Conservation (phyloP, 2,113 vertebrate species). For the Neoarius graeffei region DNA sequence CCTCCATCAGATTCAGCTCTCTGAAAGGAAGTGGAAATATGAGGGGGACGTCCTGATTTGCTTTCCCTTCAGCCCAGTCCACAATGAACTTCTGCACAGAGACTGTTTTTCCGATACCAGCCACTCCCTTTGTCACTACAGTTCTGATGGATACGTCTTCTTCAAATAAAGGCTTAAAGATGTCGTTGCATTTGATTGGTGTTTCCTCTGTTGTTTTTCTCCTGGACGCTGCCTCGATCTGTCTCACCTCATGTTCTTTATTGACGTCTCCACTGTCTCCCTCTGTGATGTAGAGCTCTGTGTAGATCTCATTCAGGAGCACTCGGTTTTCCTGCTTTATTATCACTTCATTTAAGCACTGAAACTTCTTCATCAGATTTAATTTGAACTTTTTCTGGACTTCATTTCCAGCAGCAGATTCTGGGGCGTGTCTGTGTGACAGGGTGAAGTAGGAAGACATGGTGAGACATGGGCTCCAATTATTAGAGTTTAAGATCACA, state of each 20-base stretch:
- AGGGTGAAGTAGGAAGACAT: background rate
- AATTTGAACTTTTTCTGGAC: background rate
- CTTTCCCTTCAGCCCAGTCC: background rate
- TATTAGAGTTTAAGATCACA: background rate
- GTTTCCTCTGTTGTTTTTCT: background rate
- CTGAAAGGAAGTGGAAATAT: too few species aligned
- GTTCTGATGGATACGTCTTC: background rate
- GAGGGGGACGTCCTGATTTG: background rate
- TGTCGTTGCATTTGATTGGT: background rate
- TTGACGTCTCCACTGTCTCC: slow-evolving; percentile 37
- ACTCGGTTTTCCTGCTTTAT: background rate
- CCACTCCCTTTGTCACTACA: background rate
- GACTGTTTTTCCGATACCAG: background rate
- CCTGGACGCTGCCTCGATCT: slow-evolving; percentile 23
- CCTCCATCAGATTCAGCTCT: too few species aligned
- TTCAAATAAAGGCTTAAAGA: background rate
- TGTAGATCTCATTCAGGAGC: slow-evolving; percentile 49
- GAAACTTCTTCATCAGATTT: background rate
- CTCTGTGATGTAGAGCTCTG: slow-evolving; percentile 57
- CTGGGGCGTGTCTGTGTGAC: background rate
- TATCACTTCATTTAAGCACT: background rate
- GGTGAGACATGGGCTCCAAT: background rate
- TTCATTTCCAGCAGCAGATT: background rate
- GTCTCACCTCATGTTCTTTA: slow-evolving; percentile 47
- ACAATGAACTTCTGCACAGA: background rate